Conservation (phyloP, 2,888 invertebrate species). For the Synanthedon tipuliformis region DNA sequence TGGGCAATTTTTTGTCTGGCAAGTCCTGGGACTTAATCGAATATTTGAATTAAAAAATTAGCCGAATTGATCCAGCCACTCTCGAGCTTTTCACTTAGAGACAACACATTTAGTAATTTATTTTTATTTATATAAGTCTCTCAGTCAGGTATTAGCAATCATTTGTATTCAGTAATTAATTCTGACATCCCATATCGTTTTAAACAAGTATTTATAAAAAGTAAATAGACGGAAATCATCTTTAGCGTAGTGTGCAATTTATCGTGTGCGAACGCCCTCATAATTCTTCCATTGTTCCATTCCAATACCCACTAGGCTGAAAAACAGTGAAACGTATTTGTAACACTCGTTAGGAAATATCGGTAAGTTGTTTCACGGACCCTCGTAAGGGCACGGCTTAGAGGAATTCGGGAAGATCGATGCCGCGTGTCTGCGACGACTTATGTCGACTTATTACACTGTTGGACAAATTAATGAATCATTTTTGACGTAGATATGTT, state of each 20-base stretch:
- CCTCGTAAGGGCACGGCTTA: constrained; percentile 42
- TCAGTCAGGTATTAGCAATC: no score
- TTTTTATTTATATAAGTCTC: no score
- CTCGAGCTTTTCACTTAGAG: no score
- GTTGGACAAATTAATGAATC: constrained; percentile 14
- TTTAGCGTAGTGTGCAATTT: neutral
- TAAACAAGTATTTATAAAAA: no score
- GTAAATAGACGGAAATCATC: no score
- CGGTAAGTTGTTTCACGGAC: constrained; percentile 36
- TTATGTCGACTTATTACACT: constrained; percentile 27
- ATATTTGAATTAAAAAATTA: no score
- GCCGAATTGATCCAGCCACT: no score
- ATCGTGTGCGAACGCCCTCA: constrained; percentile 7
- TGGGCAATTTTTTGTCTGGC: no score
- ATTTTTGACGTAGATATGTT: neutral
- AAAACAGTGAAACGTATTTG: constrained; percentile 30
- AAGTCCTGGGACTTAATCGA: no score
- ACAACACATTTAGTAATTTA: no score
- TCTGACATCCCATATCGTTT: no score
- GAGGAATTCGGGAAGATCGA: constrained; percentile 38
- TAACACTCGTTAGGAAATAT: constrained; percentile 38
- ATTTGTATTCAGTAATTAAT: no score
- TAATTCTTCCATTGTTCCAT: constrained; percentile 16
- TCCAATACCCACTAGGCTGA: constrained; percentile 26
- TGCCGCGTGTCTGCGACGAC: constrained; percentile 23